Evolutionary conservation across 1,140 invertebrate species (phyloP).

Genomic region (Dinoponera quadriceps): DNA sequence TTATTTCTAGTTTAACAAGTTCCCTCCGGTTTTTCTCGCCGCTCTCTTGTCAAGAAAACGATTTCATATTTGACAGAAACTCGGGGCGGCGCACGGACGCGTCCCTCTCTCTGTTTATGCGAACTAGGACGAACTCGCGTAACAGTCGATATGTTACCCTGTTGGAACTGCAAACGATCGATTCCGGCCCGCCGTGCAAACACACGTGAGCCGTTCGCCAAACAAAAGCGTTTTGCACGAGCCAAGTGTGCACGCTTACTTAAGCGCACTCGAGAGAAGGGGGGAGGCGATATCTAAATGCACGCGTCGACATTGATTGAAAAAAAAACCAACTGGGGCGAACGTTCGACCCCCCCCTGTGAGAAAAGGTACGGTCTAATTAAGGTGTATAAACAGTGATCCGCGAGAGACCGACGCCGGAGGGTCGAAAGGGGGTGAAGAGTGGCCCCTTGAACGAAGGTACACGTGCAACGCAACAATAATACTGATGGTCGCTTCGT

Average conservation of each 20-base stretch:
- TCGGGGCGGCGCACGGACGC: background rate
- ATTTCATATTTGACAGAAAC: slow-evolving; percentile 12
- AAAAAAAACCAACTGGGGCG: slow-evolving; percentile 2
- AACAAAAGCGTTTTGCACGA: slow-evolving; percentile 20
- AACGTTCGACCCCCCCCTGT: background rate
- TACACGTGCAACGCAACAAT: background rate
- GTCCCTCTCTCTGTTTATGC: slow-evolving; percentile 6
- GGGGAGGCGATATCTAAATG: slow-evolving; percentile 5
- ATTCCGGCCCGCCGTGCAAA: background rate
- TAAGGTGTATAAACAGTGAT: background rate
- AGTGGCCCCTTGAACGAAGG: background rate
- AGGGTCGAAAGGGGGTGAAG: background rate
- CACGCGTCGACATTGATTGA: slow-evolving; percentile 9
- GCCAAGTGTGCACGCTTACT: slow-evolving; percentile 13
- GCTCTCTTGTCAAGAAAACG: background rate
- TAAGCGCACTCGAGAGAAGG: background rate
- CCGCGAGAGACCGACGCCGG: background rate
- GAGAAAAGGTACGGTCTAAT: slow-evolving; percentile 4
- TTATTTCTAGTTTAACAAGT: slow-evolving; percentile 1
- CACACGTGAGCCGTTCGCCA: background rate
- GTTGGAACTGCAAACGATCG: slow-evolving; percentile 17
- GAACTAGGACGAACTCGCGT: slow-evolving; percentile 23
- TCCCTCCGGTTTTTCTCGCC: background rate
- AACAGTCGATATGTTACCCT: slow-evolving; percentile 5
- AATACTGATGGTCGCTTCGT: background rate